Evolutionary conservation across 2,113 vertebrate species (phyloP), one percentile per base, ranked within the genome.

Genomic region (Verasper variegatus): DNA sequence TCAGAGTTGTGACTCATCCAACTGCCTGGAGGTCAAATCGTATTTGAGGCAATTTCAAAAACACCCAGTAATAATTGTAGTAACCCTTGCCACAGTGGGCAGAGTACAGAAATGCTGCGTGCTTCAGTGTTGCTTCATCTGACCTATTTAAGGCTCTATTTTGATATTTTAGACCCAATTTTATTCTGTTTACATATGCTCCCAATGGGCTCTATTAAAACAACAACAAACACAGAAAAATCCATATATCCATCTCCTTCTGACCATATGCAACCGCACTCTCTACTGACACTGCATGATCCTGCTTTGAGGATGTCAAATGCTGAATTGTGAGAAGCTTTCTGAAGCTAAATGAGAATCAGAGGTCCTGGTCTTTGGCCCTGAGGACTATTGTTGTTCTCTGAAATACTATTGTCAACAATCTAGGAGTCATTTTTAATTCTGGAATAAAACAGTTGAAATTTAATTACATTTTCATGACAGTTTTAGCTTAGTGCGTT

Each of bases 151-250:
- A 78, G 59, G 52, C 45, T 69, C 27, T 78, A 35, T 85, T 89
- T 89, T 78, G 71, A 83, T 86, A 86, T 83, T 83, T 81, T 81
- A 58, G 51, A 71, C 51, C 71, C 7, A 5, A 65, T 77, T 89
- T 86, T 51, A 77, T 81, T 59, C 76, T 69, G 68, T 70, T 78
- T 84, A 76, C 67, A 62, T 70, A 68, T 63, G 40, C 68, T 89
- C 88, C 80, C 85, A 78, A n/a, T 67, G 80, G 84, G 82, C 52
- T 85, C 71, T 82, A 89, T 90, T 90, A 92, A 88, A 83, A 82
- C 68, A 84, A 71, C 64, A 89, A 66, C 66, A 81, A 61, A 80
- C 35, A 66, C 35, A 66, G 47, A 81, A 63, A 89, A 89, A 84
- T 87, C 83, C 69, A 87, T 89, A 85, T 76, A 88, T 88, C 78